phyloP scores from a whole-genome alignment of 2,888 invertebrate species.

The Agonopterix arenella region DNA sequence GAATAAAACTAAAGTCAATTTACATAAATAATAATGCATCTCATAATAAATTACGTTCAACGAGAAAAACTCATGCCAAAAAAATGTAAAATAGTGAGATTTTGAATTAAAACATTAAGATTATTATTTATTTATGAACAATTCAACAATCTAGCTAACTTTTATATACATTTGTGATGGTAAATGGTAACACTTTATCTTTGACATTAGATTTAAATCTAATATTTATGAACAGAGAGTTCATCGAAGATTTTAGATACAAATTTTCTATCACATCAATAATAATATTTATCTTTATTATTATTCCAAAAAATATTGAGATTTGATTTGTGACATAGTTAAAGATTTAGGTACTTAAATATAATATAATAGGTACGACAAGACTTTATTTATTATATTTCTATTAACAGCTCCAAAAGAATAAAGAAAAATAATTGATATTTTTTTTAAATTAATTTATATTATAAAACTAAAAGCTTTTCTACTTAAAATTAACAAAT shows the following conservation, averaged over 20 bases:
- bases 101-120: conserved; percentile 14
- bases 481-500: conserved; percentile 43
- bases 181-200: conserved; percentile 54
- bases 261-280: background rate
- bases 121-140: conserved; percentile 31
- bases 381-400: background rate
- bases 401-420: background rate
- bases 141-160: conserved; percentile 57
- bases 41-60: conserved; percentile 23
- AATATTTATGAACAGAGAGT: background rate
- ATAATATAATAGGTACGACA: background rate
- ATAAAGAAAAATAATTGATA: background rate
- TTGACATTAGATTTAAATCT: conserved; percentile 23
- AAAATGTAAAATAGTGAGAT: conserved; percentile 1
- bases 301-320: background rate
- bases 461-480: conserved; percentile 32
- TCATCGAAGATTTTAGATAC: background rate
- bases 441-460: conserved; percentile 19
- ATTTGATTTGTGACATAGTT: background rate
- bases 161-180: conserved; percentile 59
- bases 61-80: background rate
- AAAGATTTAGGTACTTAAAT: background rate
- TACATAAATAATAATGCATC: conserved; percentile 12
- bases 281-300: background rate
- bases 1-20: conserved; percentile 9